Conservation (phyloP, 2,888 invertebrate genomes). For the Nineta flava region DNA sequence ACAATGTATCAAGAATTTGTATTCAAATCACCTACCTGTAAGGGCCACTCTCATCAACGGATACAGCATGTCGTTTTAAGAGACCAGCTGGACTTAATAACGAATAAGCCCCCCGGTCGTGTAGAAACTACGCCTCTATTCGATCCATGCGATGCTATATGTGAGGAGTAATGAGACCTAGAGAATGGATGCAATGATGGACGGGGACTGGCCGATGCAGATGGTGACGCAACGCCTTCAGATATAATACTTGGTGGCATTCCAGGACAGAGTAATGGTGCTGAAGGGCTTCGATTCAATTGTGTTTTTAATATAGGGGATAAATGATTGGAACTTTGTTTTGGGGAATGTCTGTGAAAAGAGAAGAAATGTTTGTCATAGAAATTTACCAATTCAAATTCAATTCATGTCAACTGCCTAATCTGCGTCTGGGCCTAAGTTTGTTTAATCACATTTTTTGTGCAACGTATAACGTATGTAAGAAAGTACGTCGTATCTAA, state of each 20-base stretch:
- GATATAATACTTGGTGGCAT: constrained; percentile 12
- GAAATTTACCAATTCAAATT: not conserved
- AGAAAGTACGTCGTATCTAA: no score
- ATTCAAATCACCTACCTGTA: constrained; percentile 23
- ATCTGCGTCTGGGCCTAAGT: no score
- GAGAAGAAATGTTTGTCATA: not conserved
- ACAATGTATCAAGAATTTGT: not conserved
- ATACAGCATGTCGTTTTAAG: constrained; percentile 63
- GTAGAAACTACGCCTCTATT: not conserved
- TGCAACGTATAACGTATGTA: no score
- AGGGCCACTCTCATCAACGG: constrained; percentile 55
- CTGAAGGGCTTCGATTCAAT: constrained; percentile 37
- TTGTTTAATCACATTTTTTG: no score
- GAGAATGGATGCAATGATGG: constrained; percentile 18
- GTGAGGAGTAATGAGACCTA: constrained; percentile 8
- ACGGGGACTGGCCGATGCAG: constrained; percentile 20
- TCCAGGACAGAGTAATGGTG: constrained; percentile 24
- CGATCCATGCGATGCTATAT: constrained; percentile 18
- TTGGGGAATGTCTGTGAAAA: constrained; percentile 6
- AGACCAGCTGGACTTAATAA: constrained; percentile 41
- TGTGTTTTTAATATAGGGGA: constrained; percentile 17
- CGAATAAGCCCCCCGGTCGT: constrained; percentile 32
- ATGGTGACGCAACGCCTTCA: constrained; percentile 25
- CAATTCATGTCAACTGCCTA: no score
- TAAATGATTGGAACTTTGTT: constrained; percentile 14